Conservation (phyloP, 2,888 invertebrate species). For the Ptycholaimellus sp. region DNA sequence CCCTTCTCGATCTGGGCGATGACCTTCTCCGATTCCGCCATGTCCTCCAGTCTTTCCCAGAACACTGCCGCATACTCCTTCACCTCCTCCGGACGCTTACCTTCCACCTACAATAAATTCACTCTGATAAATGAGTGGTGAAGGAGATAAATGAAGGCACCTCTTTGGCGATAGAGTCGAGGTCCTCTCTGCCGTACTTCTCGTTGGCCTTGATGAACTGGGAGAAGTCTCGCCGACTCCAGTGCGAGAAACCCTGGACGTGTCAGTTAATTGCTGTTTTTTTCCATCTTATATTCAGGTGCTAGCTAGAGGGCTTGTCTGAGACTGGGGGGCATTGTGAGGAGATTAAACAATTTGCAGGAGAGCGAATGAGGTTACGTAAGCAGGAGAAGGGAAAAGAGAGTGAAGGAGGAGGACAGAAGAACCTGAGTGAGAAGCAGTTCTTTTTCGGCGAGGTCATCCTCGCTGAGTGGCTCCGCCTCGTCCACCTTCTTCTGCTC, state of each 20-base stretch:
- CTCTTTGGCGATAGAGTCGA: conserved; percentile 78
- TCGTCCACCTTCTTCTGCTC: conserved; percentile 93
- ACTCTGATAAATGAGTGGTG: no score
- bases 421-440: conserved; percentile 9
- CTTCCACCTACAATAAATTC: conserved; percentile 38
- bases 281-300: background rate
- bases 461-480: conserved; percentile 64
- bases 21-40: conserved; percentile 79
- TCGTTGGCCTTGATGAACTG: conserved; percentile 90
- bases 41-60: conserved; percentile 89
- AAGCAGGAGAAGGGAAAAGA: no score
- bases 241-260: conserved; percentile 61
- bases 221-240: conserved; percentile 94
- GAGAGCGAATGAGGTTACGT: no score
- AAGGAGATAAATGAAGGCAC: no score
- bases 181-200: conserved; percentile 88
- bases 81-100: no score
- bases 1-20: conserved; percentile 94
- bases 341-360: no score
- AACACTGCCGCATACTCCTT: conserved; percentile 91
- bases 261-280: background rate
- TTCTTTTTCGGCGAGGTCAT: conserved; percentile 40
- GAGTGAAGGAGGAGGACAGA: no score
- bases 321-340: no score
- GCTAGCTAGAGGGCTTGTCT: no score